Percentiles rank a stretch among this genome's conserved stretches.
phyloP scores from a whole-genome alignment of 2,888 invertebrate species.

The Augiades crinisus region DNA sequence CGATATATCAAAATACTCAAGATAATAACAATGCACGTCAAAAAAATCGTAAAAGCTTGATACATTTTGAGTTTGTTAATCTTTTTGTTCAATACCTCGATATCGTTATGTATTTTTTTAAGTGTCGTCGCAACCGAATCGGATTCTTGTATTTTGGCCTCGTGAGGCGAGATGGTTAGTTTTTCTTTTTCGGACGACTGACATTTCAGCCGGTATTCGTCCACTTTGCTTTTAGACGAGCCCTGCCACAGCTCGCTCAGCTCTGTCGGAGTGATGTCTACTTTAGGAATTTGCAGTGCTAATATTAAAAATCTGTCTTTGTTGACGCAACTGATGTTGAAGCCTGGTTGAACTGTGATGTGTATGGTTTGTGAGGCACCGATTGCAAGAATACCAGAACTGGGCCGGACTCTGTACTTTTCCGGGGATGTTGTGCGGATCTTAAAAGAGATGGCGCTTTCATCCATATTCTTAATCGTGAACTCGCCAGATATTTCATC shows the following conservation, averaged over 20 bases:
- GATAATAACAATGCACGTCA: conserved; percentile 53
- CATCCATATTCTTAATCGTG: conserved; percentile 86
- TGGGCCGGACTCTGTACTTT: conserved; percentile 96
- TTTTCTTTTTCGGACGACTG: conserved; percentile 76
- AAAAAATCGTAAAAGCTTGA: conserved; percentile 54
- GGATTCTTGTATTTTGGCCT: conserved; percentile 82
- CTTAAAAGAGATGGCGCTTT: conserved; percentile 80
- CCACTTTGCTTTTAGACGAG: conserved; percentile 81
- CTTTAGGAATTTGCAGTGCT: conserved; percentile 85
- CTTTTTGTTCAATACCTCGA: conserved; percentile 52
- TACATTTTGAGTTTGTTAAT: conserved; percentile 55
- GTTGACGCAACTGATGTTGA: conserved; percentile 83
- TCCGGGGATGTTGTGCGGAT: conserved; percentile 98
- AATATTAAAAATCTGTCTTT: conserved; percentile 95
- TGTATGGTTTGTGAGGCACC: conserved; percentile 84
- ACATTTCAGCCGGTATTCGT: conserved; percentile 88
- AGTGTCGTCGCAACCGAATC: conserved; percentile 89
- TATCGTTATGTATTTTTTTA: conserved; percentile 58
- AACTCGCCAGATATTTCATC: conserved; percentile 86
- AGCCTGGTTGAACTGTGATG: conserved; percentile 89
- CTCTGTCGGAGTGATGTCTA: conserved; percentile 81
- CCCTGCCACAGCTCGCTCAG: conserved; percentile 88
- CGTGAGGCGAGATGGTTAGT: conserved; percentile 43
- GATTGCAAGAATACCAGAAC: conserved; percentile 87
- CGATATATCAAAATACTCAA: conserved; percentile 59